Percentiles rank a stretch among this genome's conserved stretches.
phyloP scores from a whole-genome alignment of 2,797 vertebrate genomes.

The Phrynocephalus guinanensis region DNA sequence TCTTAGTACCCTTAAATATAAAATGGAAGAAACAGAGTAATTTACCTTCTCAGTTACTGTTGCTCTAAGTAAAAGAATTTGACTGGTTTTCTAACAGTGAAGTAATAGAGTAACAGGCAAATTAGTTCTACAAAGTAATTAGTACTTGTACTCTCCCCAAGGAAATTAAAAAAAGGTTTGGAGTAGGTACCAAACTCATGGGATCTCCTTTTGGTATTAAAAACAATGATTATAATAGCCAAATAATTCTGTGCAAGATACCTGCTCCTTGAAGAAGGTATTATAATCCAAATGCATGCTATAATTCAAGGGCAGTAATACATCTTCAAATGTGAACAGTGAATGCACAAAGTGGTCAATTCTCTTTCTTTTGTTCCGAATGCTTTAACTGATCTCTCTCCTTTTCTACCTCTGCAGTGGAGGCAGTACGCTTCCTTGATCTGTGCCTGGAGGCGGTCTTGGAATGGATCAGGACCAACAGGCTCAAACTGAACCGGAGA shows the following conservation, averaged over 20 bases:
- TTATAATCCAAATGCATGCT: not conserved
- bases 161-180: slow-evolving; percentile 13
- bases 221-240: slow-evolving; percentile 19
- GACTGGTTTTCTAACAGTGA: not conserved
- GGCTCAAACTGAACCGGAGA: no score
- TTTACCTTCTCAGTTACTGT: slow-evolving; percentile 37
- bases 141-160: slow-evolving; percentile 1
- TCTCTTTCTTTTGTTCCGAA: not conserved
- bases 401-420: no score
- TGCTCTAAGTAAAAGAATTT: slow-evolving; percentile 31
- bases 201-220: slow-evolving; percentile 18
- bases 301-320: slow-evolving; percentile 19
- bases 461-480: no score
- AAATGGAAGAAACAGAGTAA: slow-evolving; percentile 35
- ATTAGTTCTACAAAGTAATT: slow-evolving; percentile 37
- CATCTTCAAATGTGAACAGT: not conserved
- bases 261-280: slow-evolving; percentile 12
- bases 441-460: no score
- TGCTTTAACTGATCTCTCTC: not conserved
- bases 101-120: slow-evolving; percentile 13
- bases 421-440: no score
- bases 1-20: slow-evolving; percentile 44
- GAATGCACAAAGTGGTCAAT: not conserved
- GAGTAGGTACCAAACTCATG: slow-evolving; percentile 8
- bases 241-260: slow-evolving; percentile 29